Conservation (phyloP, 2,888 invertebrate genomes). For the Melanostoma mellinum region DNA sequence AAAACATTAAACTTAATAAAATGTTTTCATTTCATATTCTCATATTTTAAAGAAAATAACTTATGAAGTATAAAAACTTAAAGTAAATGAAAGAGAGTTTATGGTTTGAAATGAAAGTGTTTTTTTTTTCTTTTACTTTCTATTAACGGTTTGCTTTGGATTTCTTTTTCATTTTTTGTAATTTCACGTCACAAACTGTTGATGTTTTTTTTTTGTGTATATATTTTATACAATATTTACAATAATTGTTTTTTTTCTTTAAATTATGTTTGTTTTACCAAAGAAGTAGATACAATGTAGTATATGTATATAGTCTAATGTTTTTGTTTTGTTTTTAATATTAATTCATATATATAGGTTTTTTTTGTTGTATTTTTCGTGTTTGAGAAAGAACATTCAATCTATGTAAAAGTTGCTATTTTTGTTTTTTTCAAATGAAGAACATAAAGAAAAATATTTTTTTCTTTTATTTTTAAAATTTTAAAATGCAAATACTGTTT, state of each 20-base stretch:
- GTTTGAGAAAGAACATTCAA: constrained; percentile 70
- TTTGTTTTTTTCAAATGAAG: constrained; percentile 45
- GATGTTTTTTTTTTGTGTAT: constrained; percentile 51
- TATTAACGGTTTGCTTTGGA: constrained; percentile 20
- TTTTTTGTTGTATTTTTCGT: constrained; percentile 51
- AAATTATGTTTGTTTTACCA: constrained; percentile 48
- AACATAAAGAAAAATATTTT: constrained; percentile 59
- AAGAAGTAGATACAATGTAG: constrained; percentile 67
- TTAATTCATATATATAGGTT: constrained; percentile 60
- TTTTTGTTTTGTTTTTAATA: constrained; percentile 51
- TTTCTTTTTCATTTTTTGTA: constrained; percentile 24
- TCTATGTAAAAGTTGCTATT: constrained; percentile 67
- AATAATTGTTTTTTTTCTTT: constrained; percentile 67
- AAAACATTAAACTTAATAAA: constrained; percentile 71
- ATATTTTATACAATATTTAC: constrained; percentile 74
- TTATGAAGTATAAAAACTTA: constrained; percentile 64
- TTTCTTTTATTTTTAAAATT: constrained; percentile 49
- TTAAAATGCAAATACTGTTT: constrained; percentile 73
- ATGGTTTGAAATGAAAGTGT: constrained; percentile 36
- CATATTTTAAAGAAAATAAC: constrained; percentile 37
- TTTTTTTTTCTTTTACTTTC: background rate
- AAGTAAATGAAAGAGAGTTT: constrained; percentile 53
- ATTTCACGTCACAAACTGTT: constrained; percentile 58
- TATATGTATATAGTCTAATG: constrained; percentile 69
- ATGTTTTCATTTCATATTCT: constrained; percentile 26